phyloP scores from a whole-genome alignment of 2,888 invertebrate species.

The Lordiphosa andalusiaca region DNA sequence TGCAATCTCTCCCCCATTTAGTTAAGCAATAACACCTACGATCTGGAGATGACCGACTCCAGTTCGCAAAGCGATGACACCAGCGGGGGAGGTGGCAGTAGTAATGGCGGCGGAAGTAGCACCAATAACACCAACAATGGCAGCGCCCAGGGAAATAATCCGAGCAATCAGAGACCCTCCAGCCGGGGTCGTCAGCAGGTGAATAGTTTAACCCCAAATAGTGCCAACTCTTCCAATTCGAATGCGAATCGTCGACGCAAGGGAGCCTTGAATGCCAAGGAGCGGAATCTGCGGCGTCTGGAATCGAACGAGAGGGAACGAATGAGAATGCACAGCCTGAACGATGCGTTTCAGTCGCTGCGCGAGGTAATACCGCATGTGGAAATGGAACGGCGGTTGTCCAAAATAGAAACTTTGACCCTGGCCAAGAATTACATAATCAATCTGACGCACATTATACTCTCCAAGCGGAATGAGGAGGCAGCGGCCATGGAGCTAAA shows the following conservation, averaged over 20 bases:
- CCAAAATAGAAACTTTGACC: slow-evolving; percentile 93
- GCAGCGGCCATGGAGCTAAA: slow-evolving; percentile 76
- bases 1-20: slow-evolving; percentile 17
- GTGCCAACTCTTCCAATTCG: slow-evolving; percentile 28
- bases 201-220: slow-evolving; percentile 23
- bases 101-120: slow-evolving; percentile 77
- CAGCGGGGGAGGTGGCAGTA: slow-evolving; percentile 79
- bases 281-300: slow-evolving; percentile 90
- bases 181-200: slow-evolving; percentile 72
- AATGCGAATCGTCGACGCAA: slow-evolving; percentile 84
- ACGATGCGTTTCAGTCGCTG: slow-evolving; percentile 93
- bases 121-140: slow-evolving; percentile 59
- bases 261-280: slow-evolving; percentile 89
- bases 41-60: slow-evolving; percentile 80
- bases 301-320: slow-evolving; percentile 95
- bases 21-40: slow-evolving; percentile 78
- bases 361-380: slow-evolving; percentile 93
- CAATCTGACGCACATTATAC: slow-evolving; percentile 92
- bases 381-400: slow-evolving; percentile 90
- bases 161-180: slow-evolving; percentile 56
- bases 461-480: slow-evolving; percentile 85
- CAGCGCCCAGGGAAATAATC: slow-evolving; percentile 33
- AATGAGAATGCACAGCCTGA: slow-evolving; percentile 95
- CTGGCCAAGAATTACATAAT: slow-evolving; percentile 94
- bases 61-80: slow-evolving; percentile 81